Evolutionary conservation across 2,888 invertebrate genomes (phyloP).

Genomic region (Noctua comes): DNA sequence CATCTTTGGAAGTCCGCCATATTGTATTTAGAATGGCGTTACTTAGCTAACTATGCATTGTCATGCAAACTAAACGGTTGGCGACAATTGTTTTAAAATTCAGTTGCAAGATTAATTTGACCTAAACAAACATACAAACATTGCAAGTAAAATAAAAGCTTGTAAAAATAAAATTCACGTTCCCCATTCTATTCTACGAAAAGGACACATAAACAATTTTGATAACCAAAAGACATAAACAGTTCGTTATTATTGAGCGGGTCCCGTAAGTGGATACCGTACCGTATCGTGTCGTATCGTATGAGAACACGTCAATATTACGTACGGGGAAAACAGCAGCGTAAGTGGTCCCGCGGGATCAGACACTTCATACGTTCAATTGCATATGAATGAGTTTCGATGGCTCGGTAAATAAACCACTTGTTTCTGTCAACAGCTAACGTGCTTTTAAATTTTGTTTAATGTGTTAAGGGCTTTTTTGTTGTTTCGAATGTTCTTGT

Average conservation of each 20-base stretch:
- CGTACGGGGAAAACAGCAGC: conserved; percentile 37
- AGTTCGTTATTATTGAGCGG: conserved; percentile 39
- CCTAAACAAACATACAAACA: background rate
- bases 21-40: background rate
- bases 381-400: conserved; percentile 66
- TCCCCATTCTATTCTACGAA: background rate
- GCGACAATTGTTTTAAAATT: background rate
- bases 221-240: conserved; percentile 37
- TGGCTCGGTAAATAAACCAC: conserved; percentile 61
- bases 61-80: background rate
- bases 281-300: conserved; percentile 26
- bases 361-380: conserved; percentile 59
- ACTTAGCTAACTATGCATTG: background rate
- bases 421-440: conserved; percentile 51
- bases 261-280: conserved; percentile 43
- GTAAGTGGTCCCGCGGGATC: conserved; percentile 63
- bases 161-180: background rate
- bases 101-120: background rate
- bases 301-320: conserved; percentile 51
- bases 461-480: background rate
- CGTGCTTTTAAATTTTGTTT: background rate
- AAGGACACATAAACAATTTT: conserved; percentile 15
- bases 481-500: background rate
- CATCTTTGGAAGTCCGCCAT: background rate
- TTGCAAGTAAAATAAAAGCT: background rate